Evolutionary conservation across 2,888 invertebrate genomes (phyloP), one percentile per base, ranked within the genome.

Genomic region (Onthophagus sagittarius): DNA sequence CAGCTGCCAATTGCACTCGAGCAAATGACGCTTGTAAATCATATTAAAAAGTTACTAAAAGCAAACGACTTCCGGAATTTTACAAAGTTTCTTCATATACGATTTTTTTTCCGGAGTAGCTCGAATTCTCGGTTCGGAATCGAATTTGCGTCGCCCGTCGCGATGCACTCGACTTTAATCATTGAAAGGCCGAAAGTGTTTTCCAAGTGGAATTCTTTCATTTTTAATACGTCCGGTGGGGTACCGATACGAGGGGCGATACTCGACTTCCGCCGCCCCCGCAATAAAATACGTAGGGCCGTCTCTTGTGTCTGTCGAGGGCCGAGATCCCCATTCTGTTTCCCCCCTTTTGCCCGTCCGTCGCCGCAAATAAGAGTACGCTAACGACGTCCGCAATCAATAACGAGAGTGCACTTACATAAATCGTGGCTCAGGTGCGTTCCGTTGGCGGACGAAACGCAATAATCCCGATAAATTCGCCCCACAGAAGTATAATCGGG

Each of bases 361-460:
- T 75, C 77, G 79, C 80, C 80, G 76, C 80, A 80, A 79, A 80
- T 80, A 81, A 81, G 81, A 80, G 80, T 79, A 80, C 79, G 78
- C 77, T 79, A 80, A 79, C 81, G 80, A 81, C 81, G 79, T 79
- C 79, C 75, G 78, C 79, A 81, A 81, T 81, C 81, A 81, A 81
- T 81, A 81, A 81, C 79, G 76, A 76, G 77, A 80, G 79, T 80
- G 80, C 80, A 81, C 79, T 81, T 81, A 80, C 76, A 81, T 80
- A 81, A 81, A 81, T 80, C 79, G 79, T 74, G 80, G 81, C 81
- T 80, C 81, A 81, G 81, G 81, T 81, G 81, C 80, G 77, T 79
- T 79, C 79, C 67, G 67, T 79, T 78, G 78, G 33, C 72, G 71
- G 71, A 73, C 71, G 73, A 73, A 75, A 75, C 73, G 72, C 77